Conservation (phyloP, 2,797 vertebrate genomes). For the Morus bassanus region DNA sequence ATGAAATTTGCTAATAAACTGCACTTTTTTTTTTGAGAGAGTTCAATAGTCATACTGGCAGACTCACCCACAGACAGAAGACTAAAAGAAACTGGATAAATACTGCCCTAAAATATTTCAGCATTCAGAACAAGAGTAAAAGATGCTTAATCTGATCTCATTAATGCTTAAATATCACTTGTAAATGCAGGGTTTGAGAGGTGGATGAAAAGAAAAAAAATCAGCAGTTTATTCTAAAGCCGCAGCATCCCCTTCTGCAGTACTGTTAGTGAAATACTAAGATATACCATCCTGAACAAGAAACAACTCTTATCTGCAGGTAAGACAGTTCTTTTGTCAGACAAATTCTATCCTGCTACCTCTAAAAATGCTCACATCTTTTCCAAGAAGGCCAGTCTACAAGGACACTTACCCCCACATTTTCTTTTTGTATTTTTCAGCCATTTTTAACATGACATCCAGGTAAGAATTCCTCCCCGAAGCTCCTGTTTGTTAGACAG, state of each 20-base stretch:
- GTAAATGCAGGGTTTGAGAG: neutral
- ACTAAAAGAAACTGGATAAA: neutral
- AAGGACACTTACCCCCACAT: conserved; percentile 91
- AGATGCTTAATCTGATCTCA: neutral
- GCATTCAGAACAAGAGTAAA: neutral
- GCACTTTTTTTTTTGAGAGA: neutral
- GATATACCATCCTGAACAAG: neutral
- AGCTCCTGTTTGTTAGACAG: conserved; percentile 79
- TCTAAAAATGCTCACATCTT: neutral
- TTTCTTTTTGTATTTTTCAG: conserved; percentile 98
- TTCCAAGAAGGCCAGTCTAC: neutral
- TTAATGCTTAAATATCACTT: neutral
- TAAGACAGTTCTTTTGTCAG: neutral
- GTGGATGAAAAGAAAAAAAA: neutral
- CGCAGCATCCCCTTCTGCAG: neutral
- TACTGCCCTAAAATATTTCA: neutral
- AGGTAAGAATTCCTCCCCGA: conserved; percentile 90
- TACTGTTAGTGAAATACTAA: neutral
- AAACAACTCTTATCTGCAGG: neutral
- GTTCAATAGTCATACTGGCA: neutral
- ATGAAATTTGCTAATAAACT: neutral
- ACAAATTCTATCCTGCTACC: neutral
- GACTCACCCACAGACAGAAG: neutral
- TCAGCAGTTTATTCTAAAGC: neutral
- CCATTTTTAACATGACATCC: conserved; percentile 91